Evolutionary conservation across 2,888 invertebrate genomes (phyloP), one percentile per base, ranked within the genome.

Genomic region (Agrochola lychnidis): DNA sequence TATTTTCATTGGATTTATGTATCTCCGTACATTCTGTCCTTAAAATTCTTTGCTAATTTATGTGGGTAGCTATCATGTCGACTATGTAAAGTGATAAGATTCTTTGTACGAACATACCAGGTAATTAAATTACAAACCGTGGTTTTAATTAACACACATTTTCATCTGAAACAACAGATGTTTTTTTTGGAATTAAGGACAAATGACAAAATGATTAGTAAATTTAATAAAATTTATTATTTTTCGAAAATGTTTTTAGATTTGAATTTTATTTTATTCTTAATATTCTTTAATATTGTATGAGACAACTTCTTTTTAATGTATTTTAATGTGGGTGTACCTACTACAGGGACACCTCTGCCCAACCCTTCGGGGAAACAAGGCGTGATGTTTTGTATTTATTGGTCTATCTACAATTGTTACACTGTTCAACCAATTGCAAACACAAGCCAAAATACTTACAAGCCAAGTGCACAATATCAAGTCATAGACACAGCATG

Each of bases 11-110:
- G 70, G 22, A 51, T 67, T 69, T 73, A 77, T 75, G 71, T 84
- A 74, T 81, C 70, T 69, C 63, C 10, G 19, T 62, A 64, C 56
- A 62, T 78, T 80, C 51, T 76, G 88, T 82, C 87, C 87, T 87
- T 83, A 68, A 84, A 89, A 87, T 87, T 89, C 89, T 78, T 82
- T 7, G 73, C 42, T 74, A 83, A 88, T 81, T 81, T 81, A 88
- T 88, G 87, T 81, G 89, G 87, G 87, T 84, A 74, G 73, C 76
- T 70, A 79, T 80, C 61, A 80, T 81, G 73, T 68, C 6, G 9
- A 57, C 48, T 64, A 78, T 78, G 64, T 67, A 57, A 10, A 83
- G 30, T 72, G 79, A 89, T 82, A 78, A 70, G 48, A 69, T 76
- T 70, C 30, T 62, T 51, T 73, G 57, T 48, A 42, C 25, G 6